phyloP scores from a whole-genome alignment of 2,113 vertebrate genomes.

The Cnemophilus loriae region DNA sequence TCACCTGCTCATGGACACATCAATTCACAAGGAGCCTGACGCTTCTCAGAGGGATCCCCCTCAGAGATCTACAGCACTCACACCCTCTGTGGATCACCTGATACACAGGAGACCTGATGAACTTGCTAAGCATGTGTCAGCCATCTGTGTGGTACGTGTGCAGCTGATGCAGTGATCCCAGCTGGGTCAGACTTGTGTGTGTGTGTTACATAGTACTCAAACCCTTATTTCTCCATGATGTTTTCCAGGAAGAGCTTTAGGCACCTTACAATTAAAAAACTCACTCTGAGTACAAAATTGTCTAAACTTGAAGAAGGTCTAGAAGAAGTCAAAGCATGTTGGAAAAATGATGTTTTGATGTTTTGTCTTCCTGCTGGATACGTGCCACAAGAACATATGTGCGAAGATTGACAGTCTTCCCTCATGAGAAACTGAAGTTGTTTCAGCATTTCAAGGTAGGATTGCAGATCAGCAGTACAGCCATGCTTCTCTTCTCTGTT shows the following conservation, averaged over 20 bases:
- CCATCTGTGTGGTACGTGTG: background rate
- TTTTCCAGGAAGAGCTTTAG: background rate
- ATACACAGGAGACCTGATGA: background rate
- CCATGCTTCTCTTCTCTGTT: background rate
- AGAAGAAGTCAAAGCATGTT: background rate
- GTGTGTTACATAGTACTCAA: background rate
- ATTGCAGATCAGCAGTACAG: background rate
- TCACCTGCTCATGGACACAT: background rate
- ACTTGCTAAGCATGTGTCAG: background rate
- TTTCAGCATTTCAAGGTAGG: background rate
- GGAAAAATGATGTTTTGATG: background rate
- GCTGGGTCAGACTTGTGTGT: background rate
- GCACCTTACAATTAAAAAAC: background rate
- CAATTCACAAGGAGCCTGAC: accelerated
- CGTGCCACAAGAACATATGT: accelerated
- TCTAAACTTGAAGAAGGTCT: background rate
- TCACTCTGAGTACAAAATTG: background rate
- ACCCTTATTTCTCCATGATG: background rate
- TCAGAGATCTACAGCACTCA: background rate
- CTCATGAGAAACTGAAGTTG: background rate
- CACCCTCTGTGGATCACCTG: background rate
- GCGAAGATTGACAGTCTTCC: background rate
- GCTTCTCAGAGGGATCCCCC: background rate
- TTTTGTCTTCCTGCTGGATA: background rate
- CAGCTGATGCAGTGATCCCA: background rate